Conservation (phyloP, 2,797 vertebrate species). For the Hyperoplus lanceolatus region DNA sequence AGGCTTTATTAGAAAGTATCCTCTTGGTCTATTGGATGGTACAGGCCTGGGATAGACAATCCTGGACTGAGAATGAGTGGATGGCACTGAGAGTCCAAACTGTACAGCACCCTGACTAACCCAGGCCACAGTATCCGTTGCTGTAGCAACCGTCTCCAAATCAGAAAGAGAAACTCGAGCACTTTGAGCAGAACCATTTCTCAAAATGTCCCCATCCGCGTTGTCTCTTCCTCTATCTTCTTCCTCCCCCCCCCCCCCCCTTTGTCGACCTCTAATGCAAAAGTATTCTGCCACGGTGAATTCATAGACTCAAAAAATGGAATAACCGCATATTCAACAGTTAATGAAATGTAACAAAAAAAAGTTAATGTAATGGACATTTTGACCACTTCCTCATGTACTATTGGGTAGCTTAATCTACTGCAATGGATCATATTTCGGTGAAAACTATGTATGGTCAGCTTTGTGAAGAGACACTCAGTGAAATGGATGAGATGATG, state of each 20-base stretch:
- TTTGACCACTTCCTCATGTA: too few relatives aligned
- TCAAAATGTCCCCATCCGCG: conserved; percentile 21
- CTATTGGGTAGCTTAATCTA: background rate
- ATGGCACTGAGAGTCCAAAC: conserved; percentile 52
- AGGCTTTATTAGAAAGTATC: conserved; percentile 23
- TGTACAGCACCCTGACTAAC: conserved; percentile 44
- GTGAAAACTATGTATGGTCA: background rate
- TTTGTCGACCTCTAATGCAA: background rate
- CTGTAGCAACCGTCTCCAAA: conserved; percentile 64
- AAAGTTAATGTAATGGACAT: too few relatives aligned
- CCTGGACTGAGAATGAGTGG: conserved; percentile 25
- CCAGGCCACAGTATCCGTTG: conserved; percentile 64
- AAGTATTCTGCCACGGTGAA: background rate
- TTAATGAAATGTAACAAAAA: background rate
- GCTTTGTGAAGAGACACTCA: too few relatives aligned
- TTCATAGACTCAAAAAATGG: background rate
- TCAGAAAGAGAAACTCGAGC: conserved; percentile 33
- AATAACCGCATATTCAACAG: background rate
- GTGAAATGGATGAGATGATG: background rate
- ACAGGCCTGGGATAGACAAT: conserved; percentile 15
- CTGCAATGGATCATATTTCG: background rate
- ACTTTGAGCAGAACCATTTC: conserved; percentile 45
- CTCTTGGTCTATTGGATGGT: conserved; percentile 19
- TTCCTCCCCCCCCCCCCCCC: background rate
- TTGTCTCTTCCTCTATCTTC: background rate